Conservation (phyloP, 1,140 invertebrate species). For the Meloidogyne chitwoodi region DNA sequence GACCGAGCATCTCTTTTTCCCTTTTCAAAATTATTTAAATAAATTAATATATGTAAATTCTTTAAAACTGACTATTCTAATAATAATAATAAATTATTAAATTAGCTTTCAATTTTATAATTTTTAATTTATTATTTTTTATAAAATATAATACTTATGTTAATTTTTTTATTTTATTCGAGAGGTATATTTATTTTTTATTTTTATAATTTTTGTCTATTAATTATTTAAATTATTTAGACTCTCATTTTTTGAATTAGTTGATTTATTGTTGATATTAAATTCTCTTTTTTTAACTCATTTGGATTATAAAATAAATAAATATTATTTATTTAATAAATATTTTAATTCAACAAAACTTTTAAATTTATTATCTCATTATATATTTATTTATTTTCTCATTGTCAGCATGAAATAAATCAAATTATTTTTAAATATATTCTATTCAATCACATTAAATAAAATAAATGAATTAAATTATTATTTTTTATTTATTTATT, state of each 20-base stretch:
- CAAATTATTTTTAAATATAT: background rate
- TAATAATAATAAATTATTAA: background rate
- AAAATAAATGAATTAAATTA: background rate
- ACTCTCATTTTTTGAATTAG: too few relatives aligned
- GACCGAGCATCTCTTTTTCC: background rate
- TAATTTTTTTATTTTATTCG: too few relatives aligned
- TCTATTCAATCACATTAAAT: background rate
- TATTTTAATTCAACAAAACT: background rate
- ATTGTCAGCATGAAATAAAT: background rate
- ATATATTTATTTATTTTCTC: background rate
- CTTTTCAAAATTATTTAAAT: background rate
- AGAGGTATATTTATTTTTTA: too few relatives aligned
- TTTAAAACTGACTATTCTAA: background rate
- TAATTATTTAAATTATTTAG: too few relatives aligned
- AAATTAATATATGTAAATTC: background rate
- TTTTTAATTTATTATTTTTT: background rate
- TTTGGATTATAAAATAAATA: too few relatives aligned
- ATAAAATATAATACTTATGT: background rate
- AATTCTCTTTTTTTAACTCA: too few relatives aligned
- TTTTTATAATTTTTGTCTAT: too few relatives aligned
- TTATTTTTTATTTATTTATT: background rate
- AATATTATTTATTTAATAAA: background rate
- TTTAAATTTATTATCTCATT: background rate
- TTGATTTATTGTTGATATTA: too few relatives aligned
- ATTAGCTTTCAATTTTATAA: background rate